phyloP scores from a whole-genome alignment of 2,888 invertebrate species.

The Caenorhabditis virilis region DNA sequence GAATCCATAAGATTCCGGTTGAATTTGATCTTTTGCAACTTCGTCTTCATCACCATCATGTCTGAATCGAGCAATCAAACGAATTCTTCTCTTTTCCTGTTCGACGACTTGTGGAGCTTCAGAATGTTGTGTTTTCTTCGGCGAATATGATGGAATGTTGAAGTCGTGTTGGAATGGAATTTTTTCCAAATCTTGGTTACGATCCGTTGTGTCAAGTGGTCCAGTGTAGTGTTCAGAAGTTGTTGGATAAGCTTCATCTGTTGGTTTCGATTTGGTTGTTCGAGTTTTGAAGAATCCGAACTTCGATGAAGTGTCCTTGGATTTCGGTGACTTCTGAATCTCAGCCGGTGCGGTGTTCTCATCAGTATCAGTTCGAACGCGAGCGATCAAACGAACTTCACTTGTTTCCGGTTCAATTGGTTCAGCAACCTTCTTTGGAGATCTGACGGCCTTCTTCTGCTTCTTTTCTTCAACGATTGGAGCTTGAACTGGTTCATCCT shows the following conservation, averaged over 20 bases:
- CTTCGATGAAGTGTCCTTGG: slow-evolving; percentile 13
- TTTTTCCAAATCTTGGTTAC: slow-evolving; percentile 25
- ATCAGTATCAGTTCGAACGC: slow-evolving; percentile 7
- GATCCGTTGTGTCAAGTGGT: slow-evolving; percentile 16
- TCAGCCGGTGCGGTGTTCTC: slow-evolving; percentile 11
- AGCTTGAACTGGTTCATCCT: slow-evolving; percentile 26
- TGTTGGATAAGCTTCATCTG: slow-evolving; percentile 1
- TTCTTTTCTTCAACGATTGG: slow-evolving; percentile 3
- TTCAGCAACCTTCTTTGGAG: slow-evolving; percentile 13
- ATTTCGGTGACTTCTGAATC: slow-evolving; percentile 8
- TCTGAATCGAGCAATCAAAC: neutral
- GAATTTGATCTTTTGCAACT: no score
- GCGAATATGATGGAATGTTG: slow-evolving; percentile 14
- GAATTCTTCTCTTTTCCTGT: neutral
- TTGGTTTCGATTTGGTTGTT: neutral
- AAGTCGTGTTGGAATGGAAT: slow-evolving; percentile 14
- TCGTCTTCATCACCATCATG: slow-evolving; percentile 9
- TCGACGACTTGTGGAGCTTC: neutral
- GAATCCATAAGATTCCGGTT: slow-evolving; percentile 16
- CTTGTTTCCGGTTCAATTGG: slow-evolving; percentile 11
- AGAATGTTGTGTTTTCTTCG: neutral
- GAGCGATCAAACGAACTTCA: slow-evolving; percentile 20
- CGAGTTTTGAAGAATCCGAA: slow-evolving; percentile 7
- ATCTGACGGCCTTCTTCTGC: no score
- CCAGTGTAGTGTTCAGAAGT: slow-evolving; percentile 18